Evolutionary conservation across 2,888 invertebrate genomes (phyloP).

Genomic region (Melinopterus prodromus): DNA sequence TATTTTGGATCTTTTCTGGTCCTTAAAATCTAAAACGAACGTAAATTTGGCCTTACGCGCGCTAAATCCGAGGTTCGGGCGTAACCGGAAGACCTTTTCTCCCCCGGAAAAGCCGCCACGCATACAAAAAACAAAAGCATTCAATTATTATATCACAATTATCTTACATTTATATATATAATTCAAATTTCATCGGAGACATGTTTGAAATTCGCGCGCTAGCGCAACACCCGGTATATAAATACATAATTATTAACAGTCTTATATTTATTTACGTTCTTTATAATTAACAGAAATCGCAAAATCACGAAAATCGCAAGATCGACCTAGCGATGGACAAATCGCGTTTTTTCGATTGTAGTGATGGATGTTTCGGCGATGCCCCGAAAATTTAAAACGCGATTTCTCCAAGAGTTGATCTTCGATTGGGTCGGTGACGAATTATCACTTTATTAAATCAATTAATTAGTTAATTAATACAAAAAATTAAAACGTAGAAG

Average conservation of each 20-base stretch:
- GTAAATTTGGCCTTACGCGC: no score
- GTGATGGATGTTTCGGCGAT: background rate
- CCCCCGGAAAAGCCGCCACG: background rate
- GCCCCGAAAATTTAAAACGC: background rate
- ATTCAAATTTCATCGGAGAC: background rate
- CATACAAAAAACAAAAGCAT: background rate
- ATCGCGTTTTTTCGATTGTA: background rate
- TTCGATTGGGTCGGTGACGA: no score
- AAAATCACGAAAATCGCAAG: background rate
- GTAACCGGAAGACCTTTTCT: background rate
- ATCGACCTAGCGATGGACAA: background rate
- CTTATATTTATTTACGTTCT: background rate
- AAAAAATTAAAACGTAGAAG: conserved; percentile 18
- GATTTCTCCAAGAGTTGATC: background rate
- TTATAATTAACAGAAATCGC: background rate
- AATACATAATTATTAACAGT: background rate
- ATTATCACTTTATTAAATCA: no score
- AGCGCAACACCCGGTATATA: background rate
- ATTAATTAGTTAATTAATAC: background rate
- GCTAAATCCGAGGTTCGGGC: background rate
- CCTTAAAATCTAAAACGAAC: background rate
- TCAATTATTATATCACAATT: background rate
- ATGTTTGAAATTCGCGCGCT: background rate
- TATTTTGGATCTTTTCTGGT: background rate
- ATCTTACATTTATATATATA: background rate